Evolutionary conservation across 1,140 invertebrate species (phyloP), one percentile per base, ranked within the genome.

Genomic region (Geopemphigus sp.): DNA sequence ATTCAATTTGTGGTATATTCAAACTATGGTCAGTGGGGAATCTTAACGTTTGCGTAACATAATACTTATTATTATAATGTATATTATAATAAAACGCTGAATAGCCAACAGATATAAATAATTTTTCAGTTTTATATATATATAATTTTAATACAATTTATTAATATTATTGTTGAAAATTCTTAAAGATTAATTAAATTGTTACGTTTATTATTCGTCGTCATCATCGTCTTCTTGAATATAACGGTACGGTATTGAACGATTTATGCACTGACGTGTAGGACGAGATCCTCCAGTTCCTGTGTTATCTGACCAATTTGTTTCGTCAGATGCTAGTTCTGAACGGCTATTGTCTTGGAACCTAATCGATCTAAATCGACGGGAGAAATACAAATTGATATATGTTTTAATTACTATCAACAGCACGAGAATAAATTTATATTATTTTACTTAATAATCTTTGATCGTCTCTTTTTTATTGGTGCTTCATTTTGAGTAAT

Each of bases 171-270:
- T n/a, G n/a, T n/a, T n/a, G n/a, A n/a, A n/a, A n/a, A n/a, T 39
- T 39, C 3, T 8, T 39, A 39, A 39, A 39, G 8, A 39, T 39
- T 39, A 39, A 50, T 68, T 50, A 17, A 68, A 32, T 19, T 47
- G 12, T 64, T 64, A 64, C 22, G 3, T 8, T 39, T 50, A 50
- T 50, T 26, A 1, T 10, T 73, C 53, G 57, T 82, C 82, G 22
- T 84, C 82, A 53, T 84, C 84, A 39, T 84, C 83, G 78, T 83
- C 83, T 39, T 82, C 82, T 47, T 84, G 83, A n/a, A 84, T 82
- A 66, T 84, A 84, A 70, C 83, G 83, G 64, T 83, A 84, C 8
- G 82, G 83, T 29, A 84, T 83, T 19, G 80, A 81, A 47, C 82
- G 82, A 63, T 82, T 82, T 54, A 83, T 83, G 64, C 83, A 84